A percentile compares a stretch with the other conserved stretches of the same genome.
Evolutionary conservation across 2,888 invertebrate genomes (phyloP).

Genomic region (Steinernema scapterisci): DNA sequence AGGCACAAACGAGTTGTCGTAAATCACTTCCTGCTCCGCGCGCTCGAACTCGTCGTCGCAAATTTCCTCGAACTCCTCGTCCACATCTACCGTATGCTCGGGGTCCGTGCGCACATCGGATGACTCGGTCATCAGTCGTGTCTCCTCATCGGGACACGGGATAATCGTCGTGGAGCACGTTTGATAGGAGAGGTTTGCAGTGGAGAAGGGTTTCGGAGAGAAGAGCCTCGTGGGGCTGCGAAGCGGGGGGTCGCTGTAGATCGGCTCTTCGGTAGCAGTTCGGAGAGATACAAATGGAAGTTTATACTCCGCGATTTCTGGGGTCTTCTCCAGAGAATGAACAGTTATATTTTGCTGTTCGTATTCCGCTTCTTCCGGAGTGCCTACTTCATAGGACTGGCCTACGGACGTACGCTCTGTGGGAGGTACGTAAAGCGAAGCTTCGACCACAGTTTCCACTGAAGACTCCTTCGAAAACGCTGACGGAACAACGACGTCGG

Average conservation of each 20-base stretch:
- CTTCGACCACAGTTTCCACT: no score
- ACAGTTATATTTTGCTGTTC: no score
- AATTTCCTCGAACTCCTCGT: conserved; percentile 29
- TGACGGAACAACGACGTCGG: no score
- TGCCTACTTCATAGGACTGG: no score
- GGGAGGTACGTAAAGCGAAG: no score
- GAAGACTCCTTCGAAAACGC: no score
- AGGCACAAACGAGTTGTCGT: conserved; percentile 4
- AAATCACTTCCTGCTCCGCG: conserved; percentile 12
- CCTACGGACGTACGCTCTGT: no score
- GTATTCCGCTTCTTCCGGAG: no score
- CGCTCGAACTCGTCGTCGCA: conserved; percentile 29
- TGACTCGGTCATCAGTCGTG: not conserved
- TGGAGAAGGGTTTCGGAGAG: not conserved
- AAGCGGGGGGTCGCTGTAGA: not conserved
- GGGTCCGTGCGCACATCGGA: conserved; percentile 19
- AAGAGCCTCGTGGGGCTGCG: not conserved
- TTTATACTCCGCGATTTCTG: not conserved
- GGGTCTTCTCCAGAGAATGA: not conserved
- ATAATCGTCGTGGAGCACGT: conserved; percentile 13
- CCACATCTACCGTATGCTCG: not conserved
- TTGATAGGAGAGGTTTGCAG: conserved; percentile 9
- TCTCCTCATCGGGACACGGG: conserved; percentile 12
- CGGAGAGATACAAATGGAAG: not conserved
- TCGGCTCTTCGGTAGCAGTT: not conserved